Base-by-base conservation (phyloP, 2,113 vertebrate species). In the Eretmochelys imbricata region DNA sequence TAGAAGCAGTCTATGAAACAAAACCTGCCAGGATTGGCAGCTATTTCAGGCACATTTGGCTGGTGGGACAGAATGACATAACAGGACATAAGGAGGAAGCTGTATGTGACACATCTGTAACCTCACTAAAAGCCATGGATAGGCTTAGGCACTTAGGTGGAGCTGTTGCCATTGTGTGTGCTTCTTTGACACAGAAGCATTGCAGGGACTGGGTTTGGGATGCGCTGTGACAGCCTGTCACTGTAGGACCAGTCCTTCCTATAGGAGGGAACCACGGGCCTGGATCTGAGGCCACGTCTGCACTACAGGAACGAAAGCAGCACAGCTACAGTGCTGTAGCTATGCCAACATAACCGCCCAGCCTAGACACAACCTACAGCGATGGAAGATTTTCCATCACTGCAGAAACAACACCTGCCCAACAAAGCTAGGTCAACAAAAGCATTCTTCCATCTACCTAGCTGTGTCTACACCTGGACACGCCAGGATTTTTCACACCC, bases 51-150 rank as follows among this genome's bases (percentile, higher is more conserved):
- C 62, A 6, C 72, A 0, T 81, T 93, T 75, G 42, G 95, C 93
- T 88, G 87, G 93, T 89, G 48, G 92, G 94, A 96, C 94, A 93
- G 94, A 53, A 89, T 97, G 96, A 97, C 89, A 97, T 95, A 96
- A 97, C 97, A 97, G 97, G 96, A 95, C 82, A 89, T 62, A 92
- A 93, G 96, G 97, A 97, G 97, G 96, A 97, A 97, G 89, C 91
- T 93, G 88, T 94, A 94, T 89, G 93, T 97, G 94, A 97, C 88
- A 92, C 53, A 35, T 96, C 94, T 96, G 97, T 95, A 92, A 94
- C 97, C 97, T 96, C 96, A 0, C 72, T 83, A 7, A 53, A 54
- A 88, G 75, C 22, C 75, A 14, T 46, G 75, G 24, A 48, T 65
- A 49, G 53, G 29, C 5, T n/a, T 2, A 80, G 93, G 27, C 0